phyloP scores from a whole-genome alignment of 2,113 vertebrate species.

The Chaenocephalus aceratus region DNA sequence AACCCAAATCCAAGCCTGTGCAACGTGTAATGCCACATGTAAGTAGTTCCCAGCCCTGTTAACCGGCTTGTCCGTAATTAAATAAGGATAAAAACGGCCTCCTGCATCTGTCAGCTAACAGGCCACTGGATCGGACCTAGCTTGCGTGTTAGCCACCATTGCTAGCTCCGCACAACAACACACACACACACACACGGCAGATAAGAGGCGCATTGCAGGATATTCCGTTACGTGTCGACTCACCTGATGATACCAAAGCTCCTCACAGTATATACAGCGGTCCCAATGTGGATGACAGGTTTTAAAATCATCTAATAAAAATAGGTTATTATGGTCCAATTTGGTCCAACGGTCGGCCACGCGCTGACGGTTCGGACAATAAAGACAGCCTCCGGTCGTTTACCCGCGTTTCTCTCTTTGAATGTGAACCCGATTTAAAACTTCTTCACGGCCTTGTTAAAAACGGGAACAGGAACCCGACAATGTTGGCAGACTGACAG shows the following conservation, averaged over 20 bases:
- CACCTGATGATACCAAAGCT: slow-evolving; percentile 62
- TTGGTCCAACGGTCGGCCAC: slow-evolving; percentile 52
- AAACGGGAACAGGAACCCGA: slow-evolving; percentile 11
- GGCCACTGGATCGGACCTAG: slow-evolving; percentile 23
- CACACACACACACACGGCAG: slow-evolving; percentile 1
- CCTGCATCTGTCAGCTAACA: not conserved
- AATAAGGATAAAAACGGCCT: not conserved
- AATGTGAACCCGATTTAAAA: not conserved
- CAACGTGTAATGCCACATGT: not conserved
- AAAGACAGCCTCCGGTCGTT: slow-evolving; percentile 22
- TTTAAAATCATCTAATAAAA: not conserved
- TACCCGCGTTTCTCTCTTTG: slow-evolving; percentile 26
- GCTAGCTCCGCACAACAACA: slow-evolving; percentile 58
- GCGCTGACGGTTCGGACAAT: slow-evolving; percentile 55
- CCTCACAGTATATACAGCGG: not conserved
- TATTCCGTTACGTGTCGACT: slow-evolving; percentile 42
- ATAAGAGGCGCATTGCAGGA: slow-evolving; percentile 46
- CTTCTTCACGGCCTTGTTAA: not conserved
- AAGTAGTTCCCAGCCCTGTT: not conserved
- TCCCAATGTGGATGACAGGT: not conserved
- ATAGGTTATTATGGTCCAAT: slow-evolving; percentile 3
- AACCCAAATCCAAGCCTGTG: slow-evolving; percentile 14
- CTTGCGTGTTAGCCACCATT: slow-evolving; percentile 38
- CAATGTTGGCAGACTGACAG: slow-evolving; percentile 30
- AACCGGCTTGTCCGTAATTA: not conserved